phyloP scores from a whole-genome alignment of 1,140 invertebrate genomes.

The Zelostemma sp. region DNA sequence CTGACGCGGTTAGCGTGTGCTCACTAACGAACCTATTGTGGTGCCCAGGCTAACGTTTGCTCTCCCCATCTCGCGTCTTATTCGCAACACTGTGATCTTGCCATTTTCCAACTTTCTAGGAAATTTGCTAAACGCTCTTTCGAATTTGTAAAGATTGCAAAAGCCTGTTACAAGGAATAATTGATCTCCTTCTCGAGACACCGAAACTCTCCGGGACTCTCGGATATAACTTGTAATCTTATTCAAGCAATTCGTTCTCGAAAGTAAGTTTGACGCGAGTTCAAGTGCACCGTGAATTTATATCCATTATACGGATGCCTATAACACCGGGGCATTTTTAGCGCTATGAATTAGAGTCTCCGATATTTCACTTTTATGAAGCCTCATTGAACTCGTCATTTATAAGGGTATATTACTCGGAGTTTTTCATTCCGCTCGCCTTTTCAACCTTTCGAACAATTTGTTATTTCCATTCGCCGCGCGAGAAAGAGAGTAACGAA shows the following conservation, averaged over 20 bases:
- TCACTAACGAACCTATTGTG: slow-evolving; percentile 67
- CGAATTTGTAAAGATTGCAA: no score
- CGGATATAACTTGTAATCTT: slow-evolving; percentile 54
- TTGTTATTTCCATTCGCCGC: no score
- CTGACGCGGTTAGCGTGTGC: slow-evolving; percentile 59
- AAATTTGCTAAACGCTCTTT: no score
- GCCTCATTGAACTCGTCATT: neutral
- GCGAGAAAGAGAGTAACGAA: neutral
- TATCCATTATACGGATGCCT: slow-evolving; percentile 20
- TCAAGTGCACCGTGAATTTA: slow-evolving; percentile 26
- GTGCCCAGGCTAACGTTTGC: slow-evolving; percentile 57
- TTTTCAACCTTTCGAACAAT: no score
- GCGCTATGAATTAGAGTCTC: neutral
- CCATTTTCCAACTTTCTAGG: neutral
- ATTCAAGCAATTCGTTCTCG: slow-evolving; percentile 44
- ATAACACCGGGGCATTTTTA: neutral
- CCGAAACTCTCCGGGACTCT: slow-evolving; percentile 18
- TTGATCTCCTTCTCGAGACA: slow-evolving; percentile 51
- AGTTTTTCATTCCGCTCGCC: no score
- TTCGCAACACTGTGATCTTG: slow-evolving; percentile 55
- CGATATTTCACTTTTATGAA: slow-evolving; percentile 6
- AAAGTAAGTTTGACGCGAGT: slow-evolving; percentile 29
- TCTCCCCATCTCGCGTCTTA: slow-evolving; percentile 59
- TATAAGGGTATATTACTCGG: neutral
- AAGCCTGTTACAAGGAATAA: slow-evolving; percentile 51